Evolutionary conservation across 1,140 invertebrate genomes (phyloP).

Genomic region (Octopus sinensis): DNA sequence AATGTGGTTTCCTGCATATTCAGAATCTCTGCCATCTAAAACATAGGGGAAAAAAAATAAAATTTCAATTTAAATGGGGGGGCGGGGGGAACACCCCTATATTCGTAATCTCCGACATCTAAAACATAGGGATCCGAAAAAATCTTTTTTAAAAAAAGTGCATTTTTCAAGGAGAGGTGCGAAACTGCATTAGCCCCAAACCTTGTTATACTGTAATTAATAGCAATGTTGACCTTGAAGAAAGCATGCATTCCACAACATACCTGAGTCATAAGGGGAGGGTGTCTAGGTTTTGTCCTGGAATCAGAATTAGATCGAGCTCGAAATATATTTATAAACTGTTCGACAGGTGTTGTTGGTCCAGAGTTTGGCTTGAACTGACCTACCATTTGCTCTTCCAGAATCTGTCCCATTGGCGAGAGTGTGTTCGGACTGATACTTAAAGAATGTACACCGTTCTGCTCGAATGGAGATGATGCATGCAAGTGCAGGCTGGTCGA

Average conservation of each 20-base stretch:
- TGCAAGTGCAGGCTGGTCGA: slow-evolving; percentile 3
- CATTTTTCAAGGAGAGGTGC: too few species aligned
- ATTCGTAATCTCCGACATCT: too few species aligned
- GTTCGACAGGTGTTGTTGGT: slow-evolving; percentile 31
- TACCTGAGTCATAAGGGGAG: slow-evolving; percentile 2
- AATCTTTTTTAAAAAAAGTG: too few species aligned
- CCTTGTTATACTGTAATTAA: too few species aligned
- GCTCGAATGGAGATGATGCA: slow-evolving; percentile 11
- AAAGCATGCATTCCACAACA: neutral
- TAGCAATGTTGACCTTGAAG: too few species aligned
- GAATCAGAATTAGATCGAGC: slow-evolving; percentile 50
- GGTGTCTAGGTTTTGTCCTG: slow-evolving; percentile 27
- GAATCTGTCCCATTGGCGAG: slow-evolving; percentile 47
- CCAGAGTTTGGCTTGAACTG: slow-evolving; percentile 41
- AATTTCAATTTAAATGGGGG: too few species aligned
- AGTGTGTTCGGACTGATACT: slow-evolving; percentile 17
- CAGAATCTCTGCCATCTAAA: too few species aligned
- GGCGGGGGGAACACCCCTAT: too few species aligned
- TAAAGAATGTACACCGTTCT: slow-evolving; percentile 10
- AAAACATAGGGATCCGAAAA: too few species aligned
- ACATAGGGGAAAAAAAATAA: too few species aligned
- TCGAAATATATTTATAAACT: slow-evolving; percentile 46
- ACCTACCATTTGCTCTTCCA: slow-evolving; percentile 42
- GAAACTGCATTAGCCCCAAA: too few species aligned
- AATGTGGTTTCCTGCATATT: too few species aligned